These are phyloP conservation scores for Okapia johnstoni DNA, from an alignment of 2,113 vertebrate genomes.

Conservation along the genomic window DNA sequence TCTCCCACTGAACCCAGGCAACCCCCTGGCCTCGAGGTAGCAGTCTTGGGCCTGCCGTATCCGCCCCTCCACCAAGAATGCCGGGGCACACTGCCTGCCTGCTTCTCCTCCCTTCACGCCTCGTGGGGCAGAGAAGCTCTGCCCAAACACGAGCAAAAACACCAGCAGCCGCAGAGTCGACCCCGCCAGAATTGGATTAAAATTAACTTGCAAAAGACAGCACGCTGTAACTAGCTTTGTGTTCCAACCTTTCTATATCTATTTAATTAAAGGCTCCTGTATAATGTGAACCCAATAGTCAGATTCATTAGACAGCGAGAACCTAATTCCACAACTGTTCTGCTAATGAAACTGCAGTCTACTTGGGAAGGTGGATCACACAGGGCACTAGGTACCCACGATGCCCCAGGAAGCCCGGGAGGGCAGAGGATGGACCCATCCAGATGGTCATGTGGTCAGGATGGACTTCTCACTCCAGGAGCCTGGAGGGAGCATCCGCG, in stretches of 20 bases:
- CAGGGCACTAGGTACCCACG: neutral
- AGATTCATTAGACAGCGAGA: constrained; percentile 73
- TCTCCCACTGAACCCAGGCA: neutral
- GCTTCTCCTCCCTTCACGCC: neutral
- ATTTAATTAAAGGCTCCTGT: constrained; percentile 77
- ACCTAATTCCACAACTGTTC: constrained; percentile 66
- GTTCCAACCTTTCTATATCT: constrained; percentile 64
- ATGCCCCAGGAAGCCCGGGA: neutral
- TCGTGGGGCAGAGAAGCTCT: neutral
- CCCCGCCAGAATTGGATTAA: constrained; percentile 32
- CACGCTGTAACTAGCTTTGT: constrained; percentile 36
- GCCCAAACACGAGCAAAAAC: constrained; percentile 42
- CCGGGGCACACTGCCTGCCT: rapidly evolving
- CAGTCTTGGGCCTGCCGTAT: neutral
- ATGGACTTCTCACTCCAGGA: neutral
- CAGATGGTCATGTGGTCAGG: neutral
- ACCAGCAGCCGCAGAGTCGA: neutral
- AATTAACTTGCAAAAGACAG: constrained; percentile 57
- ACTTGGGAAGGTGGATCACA: neutral
- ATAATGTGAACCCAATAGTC: constrained; percentile 71
- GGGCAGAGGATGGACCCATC: neutral
- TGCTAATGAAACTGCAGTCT: constrained; percentile 57
- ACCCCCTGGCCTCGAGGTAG: neutral
- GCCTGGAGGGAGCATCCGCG: neutral
- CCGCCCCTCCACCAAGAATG: neutral